Percentiles rank a stretch among this genome's conserved stretches.
Conservation (phyloP, 2,888 invertebrate genomes). For the Hirudinaria manillensis region DNA sequence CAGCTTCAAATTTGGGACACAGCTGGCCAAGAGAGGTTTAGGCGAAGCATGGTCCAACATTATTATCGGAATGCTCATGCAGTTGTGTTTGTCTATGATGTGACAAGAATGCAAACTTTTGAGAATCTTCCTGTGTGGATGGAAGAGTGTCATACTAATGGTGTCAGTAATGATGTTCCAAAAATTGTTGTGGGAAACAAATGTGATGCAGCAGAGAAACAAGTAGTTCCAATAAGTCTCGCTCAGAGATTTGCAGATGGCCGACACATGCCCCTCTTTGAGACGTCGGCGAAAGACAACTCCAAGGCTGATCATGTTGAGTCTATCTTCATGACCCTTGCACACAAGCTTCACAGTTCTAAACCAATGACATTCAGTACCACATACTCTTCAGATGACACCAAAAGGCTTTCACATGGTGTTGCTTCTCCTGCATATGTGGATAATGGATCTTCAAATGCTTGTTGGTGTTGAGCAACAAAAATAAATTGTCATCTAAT, state of each 20-base stretch:
- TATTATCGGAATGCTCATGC: conserved; percentile 77
- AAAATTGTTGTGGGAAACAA: conserved; percentile 30
- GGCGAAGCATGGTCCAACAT: conserved; percentile 63
- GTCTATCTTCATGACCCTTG: conserved; percentile 74
- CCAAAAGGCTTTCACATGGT: not conserved
- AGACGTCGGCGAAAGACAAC: conserved; percentile 73
- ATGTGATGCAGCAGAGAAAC: conserved; percentile 47
- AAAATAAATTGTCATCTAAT: no score
- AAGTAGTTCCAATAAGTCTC: conserved; percentile 65
- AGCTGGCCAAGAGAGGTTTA: conserved; percentile 74
- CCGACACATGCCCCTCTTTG: conserved; percentile 70
- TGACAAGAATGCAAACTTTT: conserved; percentile 65
- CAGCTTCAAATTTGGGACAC: conserved; percentile 58
- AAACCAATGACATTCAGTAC: conserved; percentile 59
- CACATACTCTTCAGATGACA: conserved; percentile 2
- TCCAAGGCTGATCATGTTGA: conserved; percentile 70
- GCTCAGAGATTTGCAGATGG: conserved; percentile 62
- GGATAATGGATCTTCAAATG: not conserved
- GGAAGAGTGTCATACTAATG: conserved; percentile 46
- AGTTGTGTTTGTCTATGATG: conserved; percentile 78
- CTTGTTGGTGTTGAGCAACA: not conserved
- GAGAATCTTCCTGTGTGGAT: conserved; percentile 69
- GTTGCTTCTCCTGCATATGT: not conserved
- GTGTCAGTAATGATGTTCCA: conserved; percentile 21
- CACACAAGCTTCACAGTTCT: conserved; percentile 68